Conservation (phyloP, 2,888 invertebrate genomes). For the Holacanthella duospinosa region DNA sequence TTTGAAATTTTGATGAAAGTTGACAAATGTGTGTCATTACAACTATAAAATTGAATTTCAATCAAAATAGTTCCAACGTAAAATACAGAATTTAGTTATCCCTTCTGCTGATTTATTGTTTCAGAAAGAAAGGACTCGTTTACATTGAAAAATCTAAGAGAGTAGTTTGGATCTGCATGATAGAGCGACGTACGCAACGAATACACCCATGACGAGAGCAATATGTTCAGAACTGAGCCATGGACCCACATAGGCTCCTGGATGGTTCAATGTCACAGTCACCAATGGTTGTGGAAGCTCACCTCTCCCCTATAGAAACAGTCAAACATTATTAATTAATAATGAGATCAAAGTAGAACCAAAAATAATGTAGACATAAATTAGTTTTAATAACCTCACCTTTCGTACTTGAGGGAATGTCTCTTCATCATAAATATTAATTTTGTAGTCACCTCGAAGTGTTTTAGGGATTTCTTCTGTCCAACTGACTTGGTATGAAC, state of each 20-base stretch:
- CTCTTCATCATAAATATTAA: constrained; percentile 83
- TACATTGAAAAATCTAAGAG: too few relatives aligned
- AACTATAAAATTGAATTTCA: too few relatives aligned
- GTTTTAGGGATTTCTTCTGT: constrained; percentile 75
- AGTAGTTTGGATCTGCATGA: constrained; percentile 69
- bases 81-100: too few relatives aligned
- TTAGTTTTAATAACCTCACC: constrained; percentile 48
- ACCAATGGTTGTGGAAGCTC: constrained; percentile 51
- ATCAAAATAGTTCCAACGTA: too few relatives aligned
- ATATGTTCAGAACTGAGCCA: constrained; percentile 86
- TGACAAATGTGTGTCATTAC: too few relatives aligned
- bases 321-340: background rate
- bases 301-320: constrained; percentile 13
- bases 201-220: constrained; percentile 63
- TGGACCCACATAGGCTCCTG: constrained; percentile 73
- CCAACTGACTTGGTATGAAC: constrained; percentile 65
- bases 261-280: constrained; percentile 59
- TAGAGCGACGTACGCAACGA: constrained; percentile 78
- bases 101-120: too few relatives aligned
- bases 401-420: constrained; percentile 77
- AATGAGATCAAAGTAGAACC: background rate
- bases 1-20: too few relatives aligned
- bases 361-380: constrained; percentile 15
- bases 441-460: constrained; percentile 64
- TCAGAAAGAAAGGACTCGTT: too few relatives aligned